Evolutionary conservation across 1,140 invertebrate genomes (phyloP).

Genomic region (Mylabris phalerata): DNA sequence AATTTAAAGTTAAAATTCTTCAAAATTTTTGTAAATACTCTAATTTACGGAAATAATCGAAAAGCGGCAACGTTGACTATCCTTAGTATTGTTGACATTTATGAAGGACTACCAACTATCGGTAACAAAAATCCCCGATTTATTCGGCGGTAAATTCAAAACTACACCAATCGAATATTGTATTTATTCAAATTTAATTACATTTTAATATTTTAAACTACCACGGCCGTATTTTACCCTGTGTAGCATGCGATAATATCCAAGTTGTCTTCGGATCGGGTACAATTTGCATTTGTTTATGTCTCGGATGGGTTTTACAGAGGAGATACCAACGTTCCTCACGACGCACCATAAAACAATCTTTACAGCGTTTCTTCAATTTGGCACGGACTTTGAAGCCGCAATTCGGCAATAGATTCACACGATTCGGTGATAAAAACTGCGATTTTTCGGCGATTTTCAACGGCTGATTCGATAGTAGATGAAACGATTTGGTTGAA

Average conservation of each 20-base stretch:
- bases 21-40: no score
- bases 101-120: no score
- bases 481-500: no score
- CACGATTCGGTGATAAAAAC: constrained; percentile 14
- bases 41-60: no score
- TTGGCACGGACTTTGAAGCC: constrained; percentile 55
- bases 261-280: constrained; percentile 57
- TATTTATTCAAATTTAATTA: no score
- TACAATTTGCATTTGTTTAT: constrained; percentile 70
- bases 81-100: no score
- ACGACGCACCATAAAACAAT: constrained; percentile 64
- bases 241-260: constrained; percentile 64
- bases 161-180: neutral
- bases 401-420: constrained; percentile 30
- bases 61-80: no score
- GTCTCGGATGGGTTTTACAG: constrained; percentile 65
- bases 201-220: constrained; percentile 24
- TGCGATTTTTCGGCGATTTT: neutral
- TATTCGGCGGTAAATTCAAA: no score
- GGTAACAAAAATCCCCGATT: no score
- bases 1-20: no score
- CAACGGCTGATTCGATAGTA: no score
- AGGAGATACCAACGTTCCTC: constrained; percentile 64
- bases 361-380: constrained; percentile 60
- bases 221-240: constrained; percentile 55